Evolutionary conservation across 2,797 vertebrate genomes (phyloP).

Genomic region (Parambassis ranga): DNA sequence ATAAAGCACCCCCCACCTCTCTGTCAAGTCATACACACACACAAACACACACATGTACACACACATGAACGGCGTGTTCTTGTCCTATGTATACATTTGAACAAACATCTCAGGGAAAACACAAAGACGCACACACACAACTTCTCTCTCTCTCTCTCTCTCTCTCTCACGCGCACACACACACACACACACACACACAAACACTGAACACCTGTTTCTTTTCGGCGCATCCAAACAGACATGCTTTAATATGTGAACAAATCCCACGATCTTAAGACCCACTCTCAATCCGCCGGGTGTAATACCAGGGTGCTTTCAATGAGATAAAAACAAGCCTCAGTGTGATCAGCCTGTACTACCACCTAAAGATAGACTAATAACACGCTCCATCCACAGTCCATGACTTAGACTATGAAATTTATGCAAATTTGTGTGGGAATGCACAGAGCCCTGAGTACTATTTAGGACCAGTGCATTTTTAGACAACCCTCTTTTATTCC

Average conservation of each 20-base stretch:
- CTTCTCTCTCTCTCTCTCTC: conserved; percentile 25
- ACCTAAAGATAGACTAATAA: conserved; percentile 69
- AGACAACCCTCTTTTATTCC: conserved; percentile 60
- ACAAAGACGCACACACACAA: conserved; percentile 60
- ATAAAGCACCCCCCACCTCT: conserved; percentile 70
- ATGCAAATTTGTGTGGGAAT: conserved; percentile 81
- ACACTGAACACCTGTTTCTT: conserved; percentile 82
- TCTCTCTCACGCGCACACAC: conserved; percentile 27
- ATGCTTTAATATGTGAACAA: conserved; percentile 78
- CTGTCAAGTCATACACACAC: conserved; percentile 63
- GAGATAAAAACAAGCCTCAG: conserved; percentile 73
- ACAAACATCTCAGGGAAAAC: conserved; percentile 55
- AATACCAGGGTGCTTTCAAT: conserved; percentile 69
- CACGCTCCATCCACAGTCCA: conserved; percentile 59
- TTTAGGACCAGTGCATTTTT: conserved; percentile 60
- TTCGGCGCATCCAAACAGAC: conserved; percentile 75
- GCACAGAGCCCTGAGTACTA: conserved; percentile 50
- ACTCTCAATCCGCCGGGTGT: conserved; percentile 60
- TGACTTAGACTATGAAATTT: conserved; percentile 78
- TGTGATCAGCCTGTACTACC: conserved; percentile 59
- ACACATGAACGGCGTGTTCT: conserved; percentile 36
- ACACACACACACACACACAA: conserved; percentile 55
- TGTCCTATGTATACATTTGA: conserved; percentile 35
- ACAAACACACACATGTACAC: conserved; percentile 26
- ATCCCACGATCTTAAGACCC: conserved; percentile 82